A percentile compares a stretch with the other conserved stretches of the same genome.
Evolutionary conservation across 2,797 vertebrate genomes (phyloP).

Genomic region (Ctenosaura bakeri): DNA sequence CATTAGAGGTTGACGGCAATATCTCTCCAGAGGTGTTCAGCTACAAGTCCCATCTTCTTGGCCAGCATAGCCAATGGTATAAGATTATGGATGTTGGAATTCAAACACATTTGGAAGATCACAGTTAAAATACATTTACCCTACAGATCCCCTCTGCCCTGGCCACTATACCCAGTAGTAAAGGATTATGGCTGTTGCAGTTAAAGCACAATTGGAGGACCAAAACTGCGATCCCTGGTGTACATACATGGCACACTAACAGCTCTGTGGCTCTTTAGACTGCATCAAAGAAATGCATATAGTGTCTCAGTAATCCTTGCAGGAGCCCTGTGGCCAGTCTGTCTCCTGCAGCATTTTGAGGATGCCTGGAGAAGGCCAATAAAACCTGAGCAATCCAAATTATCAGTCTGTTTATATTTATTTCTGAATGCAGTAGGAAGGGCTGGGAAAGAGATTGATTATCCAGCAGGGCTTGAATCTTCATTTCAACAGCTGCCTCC

Average conservation of each 20-base stretch:
- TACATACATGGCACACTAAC: neutral
- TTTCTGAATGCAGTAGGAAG: neutral
- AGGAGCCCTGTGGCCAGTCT: neutral
- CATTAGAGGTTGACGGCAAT: neutral
- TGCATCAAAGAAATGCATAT: neutral
- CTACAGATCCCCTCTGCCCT: neutral
- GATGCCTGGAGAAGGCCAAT: neutral
- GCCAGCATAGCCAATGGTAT: neutral
- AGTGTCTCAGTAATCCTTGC: neutral
- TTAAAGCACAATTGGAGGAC: neutral
- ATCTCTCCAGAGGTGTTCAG: neutral
- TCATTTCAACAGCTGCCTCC: neutral
- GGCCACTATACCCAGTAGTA: neutral
- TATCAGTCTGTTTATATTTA: neutral
- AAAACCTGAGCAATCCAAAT: neutral
- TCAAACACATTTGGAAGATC: neutral
- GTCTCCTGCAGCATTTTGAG: neutral
- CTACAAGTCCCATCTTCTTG: neutral
- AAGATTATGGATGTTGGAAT: neutral
- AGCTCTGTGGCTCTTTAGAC: neutral
- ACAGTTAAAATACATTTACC: neutral
- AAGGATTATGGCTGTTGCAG: neutral
- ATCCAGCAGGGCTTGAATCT: neutral
- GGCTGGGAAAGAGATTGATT: neutral
- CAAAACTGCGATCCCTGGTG: too few species aligned